These are phyloP conservation scores for Pocillopora damicornis DNA, from an alignment of 64 coral and sea anemone genomes.

Conservation along the genomic window DNA sequence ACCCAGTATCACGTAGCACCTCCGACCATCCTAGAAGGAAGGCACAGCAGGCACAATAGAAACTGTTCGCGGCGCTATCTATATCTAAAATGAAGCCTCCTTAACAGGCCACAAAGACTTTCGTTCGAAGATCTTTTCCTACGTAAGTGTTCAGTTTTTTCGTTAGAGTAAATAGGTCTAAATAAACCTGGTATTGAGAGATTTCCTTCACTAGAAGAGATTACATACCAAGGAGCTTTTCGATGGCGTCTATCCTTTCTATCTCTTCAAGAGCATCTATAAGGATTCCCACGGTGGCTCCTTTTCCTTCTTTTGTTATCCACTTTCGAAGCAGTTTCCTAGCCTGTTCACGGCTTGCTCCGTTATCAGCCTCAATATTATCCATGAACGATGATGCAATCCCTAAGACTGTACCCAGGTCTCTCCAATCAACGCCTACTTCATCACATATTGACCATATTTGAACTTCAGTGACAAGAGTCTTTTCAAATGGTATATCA, in stretches of 20 bases:
- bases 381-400: neutral
- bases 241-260: slow-evolving; percentile 15
- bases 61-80: too few relatives aligned
- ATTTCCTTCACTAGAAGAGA: too few relatives aligned
- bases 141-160: too few relatives aligned
- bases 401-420: neutral
- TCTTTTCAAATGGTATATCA: too few relatives aligned
- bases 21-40: too few relatives aligned
- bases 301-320: slow-evolving; percentile 23
- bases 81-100: too few relatives aligned
- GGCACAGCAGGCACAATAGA: too few relatives aligned
- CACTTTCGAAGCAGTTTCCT: neutral
- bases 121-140: too few relatives aligned
- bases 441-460: slow-evolving; percentile 21
- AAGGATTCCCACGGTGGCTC: slow-evolving; percentile 11
- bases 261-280: slow-evolving; percentile 9
- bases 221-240: slow-evolving; percentile 22
- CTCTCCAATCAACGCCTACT: slow-evolving; percentile 6
- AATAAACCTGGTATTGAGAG: too few relatives aligned
- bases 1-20: too few relatives aligned
- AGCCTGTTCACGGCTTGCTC: neutral
- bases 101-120: too few relatives aligned
- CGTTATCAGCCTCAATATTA: slow-evolving; percentile 22
- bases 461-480: slow-evolving; percentile 1
- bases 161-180: too few relatives aligned